Base-by-base conservation (phyloP, 2,797 vertebrate species). In the Gouania willdenowi region DNA sequence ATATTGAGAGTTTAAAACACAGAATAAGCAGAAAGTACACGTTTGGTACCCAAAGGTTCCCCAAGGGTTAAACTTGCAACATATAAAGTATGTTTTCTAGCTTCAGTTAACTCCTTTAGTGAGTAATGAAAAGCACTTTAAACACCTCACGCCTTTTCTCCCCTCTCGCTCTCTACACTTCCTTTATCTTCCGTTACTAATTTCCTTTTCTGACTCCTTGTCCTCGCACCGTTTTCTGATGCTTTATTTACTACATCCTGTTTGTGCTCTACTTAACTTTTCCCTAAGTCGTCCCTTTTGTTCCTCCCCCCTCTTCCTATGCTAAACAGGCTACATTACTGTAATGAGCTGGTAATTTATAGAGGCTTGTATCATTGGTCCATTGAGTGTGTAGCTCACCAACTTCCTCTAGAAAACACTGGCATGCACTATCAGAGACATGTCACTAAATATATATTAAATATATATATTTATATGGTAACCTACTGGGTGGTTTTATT, bases 341-440 rank as follows among this genome's bases (percentile, higher is more conserved):
- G 76, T 81, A 77, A 76, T 84, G 72, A 82, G 77, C 67, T 71
- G 58, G 73, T 81, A 80, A 85, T 84, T 85, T 83, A 79, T 80
- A 65, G 75, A 69, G 50, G 19, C 66, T 77, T 79, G 65, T 81
- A 71, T 78, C 61, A 56, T 79, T 81, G 75, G 65, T 60, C 66
- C 63, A 50, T 58, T 64, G 41, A 78, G 39, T 70, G 56, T 81
- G 77, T 66, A 41, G 44, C 64, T 38, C 33, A 43, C 41, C 41
- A 41, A 21, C 39, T 49, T 44, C 35, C 35, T 36, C 23, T 57
- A 31, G 21, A 45, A 62, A 66, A 56, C n/a, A 13, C 35, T 42
- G 27, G 37, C 25, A 27, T 10, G 33, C 39, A 34, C 37, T 60
- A 38, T 40, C 17, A 29, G 29, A 54, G 26, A 12, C 44, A 46